Base-by-base conservation (phyloP, 2,888 invertebrate genomes). In the Oscheius sp. region DNA sequence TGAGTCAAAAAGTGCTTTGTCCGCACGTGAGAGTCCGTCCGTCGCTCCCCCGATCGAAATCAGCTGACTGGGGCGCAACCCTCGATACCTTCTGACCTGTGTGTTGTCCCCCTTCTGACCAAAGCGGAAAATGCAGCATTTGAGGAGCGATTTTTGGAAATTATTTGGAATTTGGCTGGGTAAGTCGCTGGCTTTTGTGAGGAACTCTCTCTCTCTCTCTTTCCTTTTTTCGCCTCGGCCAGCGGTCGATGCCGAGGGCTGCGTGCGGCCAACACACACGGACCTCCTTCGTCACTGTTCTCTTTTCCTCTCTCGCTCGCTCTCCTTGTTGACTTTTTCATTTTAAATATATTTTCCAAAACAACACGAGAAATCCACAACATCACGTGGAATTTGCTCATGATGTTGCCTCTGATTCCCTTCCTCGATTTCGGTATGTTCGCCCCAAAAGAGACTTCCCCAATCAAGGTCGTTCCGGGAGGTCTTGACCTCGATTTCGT, bases 41-140 rank as follows among this genome's bases (percentile, higher is more conserved):
- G 4, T n/a, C 42, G 4, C 42, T 42, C 37, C 4, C 31, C 42
- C 45, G 42, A 45, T 61, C 61, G 61, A 61, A 58, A 61, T 61
- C 61, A 61, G 61, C 61, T 61, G 61, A 61, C 61, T 37, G 55
- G 55, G 55, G 42, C 61, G 45, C 42, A 39, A n/a, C 23, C 42
- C n/a, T 25, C n/a, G 42, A 25, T 10, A 25, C 45, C 45, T 37
- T 17, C 58, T 55, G 55, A 55, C 55, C 55, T 17, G 3, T 15
- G 12, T 23, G 10, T 2, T 12, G 27, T 6, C 58, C 31, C 8
- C 27, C 27, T n/a, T 23, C 20, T 52, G 23, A 27, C 50, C 42
- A 42, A 42, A n/a, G 15, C 15, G 15, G 8, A 42, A 42, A 55
- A 61, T 61, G 61, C 61, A 61, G n/a, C 61, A n/a, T n/a, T n/a